These are phyloP conservation scores for Felis catus DNA, from an alignment of 2,113 vertebrate genomes.

Conservation along the genomic window DNA sequence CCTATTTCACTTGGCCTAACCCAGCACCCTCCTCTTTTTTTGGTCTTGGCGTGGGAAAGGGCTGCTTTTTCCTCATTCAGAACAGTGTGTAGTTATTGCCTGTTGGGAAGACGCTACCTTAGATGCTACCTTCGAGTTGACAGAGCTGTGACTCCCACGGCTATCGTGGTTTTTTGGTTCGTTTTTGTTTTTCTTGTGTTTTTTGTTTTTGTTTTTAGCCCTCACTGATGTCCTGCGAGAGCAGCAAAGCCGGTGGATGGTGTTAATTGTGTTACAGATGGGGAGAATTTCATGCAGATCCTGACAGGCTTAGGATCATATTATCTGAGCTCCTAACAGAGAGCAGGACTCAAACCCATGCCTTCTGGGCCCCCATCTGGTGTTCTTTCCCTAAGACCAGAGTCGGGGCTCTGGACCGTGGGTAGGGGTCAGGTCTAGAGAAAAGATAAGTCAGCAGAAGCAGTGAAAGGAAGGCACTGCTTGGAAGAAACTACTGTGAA, in stretches of 20 bases:
- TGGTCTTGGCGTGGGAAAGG: background rate
- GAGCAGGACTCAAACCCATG: background rate
- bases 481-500: background rate
- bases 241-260: background rate
- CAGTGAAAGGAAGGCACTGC: background rate
- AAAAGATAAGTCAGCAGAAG: background rate
- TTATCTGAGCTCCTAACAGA: too few relatives aligned
- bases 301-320: background rate
- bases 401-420: background rate
- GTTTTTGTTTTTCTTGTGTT: too few relatives aligned
- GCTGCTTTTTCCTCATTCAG: background rate
- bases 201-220: background rate
- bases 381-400: background rate
- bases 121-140: background rate
- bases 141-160: accelerated
- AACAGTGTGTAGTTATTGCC: background rate
- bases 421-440: background rate
- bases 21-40: background rate
- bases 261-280: background rate
- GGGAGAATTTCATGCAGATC: background rate
- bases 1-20: background rate
- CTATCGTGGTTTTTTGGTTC: background rate
- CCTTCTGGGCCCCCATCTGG: background rate
- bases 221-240: background rate
- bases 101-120: background rate